These are phyloP conservation scores for Drosophila ambigua DNA, from an alignment of 1,140 invertebrate genomes.

Conservation along the genomic window DNA sequence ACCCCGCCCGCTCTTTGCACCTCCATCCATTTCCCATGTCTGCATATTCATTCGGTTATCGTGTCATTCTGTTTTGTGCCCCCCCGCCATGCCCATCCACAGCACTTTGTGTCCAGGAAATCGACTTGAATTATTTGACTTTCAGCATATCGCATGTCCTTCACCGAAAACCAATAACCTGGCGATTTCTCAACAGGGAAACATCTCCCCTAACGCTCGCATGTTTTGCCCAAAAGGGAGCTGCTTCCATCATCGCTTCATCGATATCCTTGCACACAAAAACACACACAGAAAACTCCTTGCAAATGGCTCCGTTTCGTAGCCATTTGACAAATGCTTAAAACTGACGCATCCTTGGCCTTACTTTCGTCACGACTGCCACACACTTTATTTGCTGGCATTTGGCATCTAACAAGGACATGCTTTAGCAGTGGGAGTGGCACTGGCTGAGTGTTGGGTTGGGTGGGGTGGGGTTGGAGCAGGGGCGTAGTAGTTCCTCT, in stretches of 20 bases:
- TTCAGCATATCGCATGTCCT: constrained; percentile 45
- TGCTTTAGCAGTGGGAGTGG: constrained; percentile 33
- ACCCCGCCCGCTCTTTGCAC: too few species aligned
- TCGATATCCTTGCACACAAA: too few species aligned
- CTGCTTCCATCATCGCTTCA: too few species aligned
- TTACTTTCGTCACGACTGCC: constrained; percentile 5
- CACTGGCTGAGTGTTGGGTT: not conserved
- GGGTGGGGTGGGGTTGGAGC: too few species aligned
- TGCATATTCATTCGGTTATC: constrained; percentile 10
- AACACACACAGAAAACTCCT: too few species aligned
- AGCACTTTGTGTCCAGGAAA: constrained; percentile 41
- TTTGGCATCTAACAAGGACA: constrained; percentile 42
- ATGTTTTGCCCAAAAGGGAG: too few species aligned
- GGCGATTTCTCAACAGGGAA: constrained; percentile 15
- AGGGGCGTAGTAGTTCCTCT: too few species aligned
- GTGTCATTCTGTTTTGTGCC: too few species aligned
- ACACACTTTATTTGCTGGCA: constrained; percentile 51
- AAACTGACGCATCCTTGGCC: constrained; percentile 12
- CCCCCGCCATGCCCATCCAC: not conserved
- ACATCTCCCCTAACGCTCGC: not conserved
- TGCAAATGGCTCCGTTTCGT: constrained; percentile 14
- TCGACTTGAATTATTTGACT: constrained; percentile 59
- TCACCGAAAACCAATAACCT: constrained; percentile 48
- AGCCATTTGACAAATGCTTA: constrained; percentile 36
- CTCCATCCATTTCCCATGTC: not conserved